Evolutionary conservation across 2,888 invertebrate species (phyloP).

Genomic region (Brachycybe producta): DNA sequence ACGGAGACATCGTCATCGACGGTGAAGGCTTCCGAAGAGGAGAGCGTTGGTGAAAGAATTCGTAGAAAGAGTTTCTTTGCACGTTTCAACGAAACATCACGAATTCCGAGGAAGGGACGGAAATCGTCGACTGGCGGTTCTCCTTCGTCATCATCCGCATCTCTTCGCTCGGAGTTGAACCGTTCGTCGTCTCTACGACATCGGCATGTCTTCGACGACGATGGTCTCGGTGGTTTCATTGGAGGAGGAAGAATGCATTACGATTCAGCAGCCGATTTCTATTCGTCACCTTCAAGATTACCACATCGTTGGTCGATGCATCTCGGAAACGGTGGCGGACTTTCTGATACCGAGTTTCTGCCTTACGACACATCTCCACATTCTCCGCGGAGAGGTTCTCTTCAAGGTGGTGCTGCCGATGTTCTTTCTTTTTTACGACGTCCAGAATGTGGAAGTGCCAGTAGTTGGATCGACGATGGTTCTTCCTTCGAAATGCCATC

Average conservation of each 20-base stretch:
- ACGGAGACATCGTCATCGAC: slow-evolving; percentile 2
- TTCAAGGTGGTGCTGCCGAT: neutral
- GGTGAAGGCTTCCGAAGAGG: slow-evolving; percentile 37
- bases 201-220: slow-evolving; percentile 2
- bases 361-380: neutral
- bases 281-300: neutral
- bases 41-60: slow-evolving; percentile 73
- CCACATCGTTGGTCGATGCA: slow-evolving; percentile 13
- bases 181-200: neutral
- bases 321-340: neutral
- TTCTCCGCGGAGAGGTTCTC: neutral
- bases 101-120: slow-evolving; percentile 10
- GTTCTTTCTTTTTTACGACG: neutral
- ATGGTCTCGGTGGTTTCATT: neutral
- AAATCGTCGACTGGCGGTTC: neutral
- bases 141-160: neutral
- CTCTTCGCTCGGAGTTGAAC: neutral
- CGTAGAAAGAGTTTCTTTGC: slow-evolving; percentile 78
- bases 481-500: neutral
- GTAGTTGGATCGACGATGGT: neutral
- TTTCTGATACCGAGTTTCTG: neutral
- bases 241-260: neutral
- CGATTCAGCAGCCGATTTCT: slow-evolving; percentile 3
- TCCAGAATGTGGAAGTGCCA: neutral
- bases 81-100: slow-evolving; percentile 56